Evolutionary conservation across 2,113 vertebrate species (phyloP).

Genomic region (Planiliza haematocheilus): DNA sequence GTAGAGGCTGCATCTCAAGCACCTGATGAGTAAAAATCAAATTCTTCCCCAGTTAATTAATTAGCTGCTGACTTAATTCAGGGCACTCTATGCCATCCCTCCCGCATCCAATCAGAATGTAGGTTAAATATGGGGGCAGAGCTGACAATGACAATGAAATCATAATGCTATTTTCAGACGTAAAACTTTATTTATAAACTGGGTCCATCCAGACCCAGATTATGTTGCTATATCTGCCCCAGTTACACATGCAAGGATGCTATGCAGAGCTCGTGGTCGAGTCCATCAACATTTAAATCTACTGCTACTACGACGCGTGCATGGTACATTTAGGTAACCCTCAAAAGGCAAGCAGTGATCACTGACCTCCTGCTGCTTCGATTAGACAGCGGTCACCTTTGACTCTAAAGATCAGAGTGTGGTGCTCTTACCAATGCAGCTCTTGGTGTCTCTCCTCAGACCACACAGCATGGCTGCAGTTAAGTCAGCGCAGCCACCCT

Average conservation of each 20-base stretch:
- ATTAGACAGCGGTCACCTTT: constrained; percentile 22
- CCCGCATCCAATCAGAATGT: constrained; percentile 63
- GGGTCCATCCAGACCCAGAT: constrained; percentile 59
- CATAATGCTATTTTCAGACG: constrained; percentile 73
- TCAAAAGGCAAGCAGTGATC: constrained; percentile 9
- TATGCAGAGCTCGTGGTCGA: constrained; percentile 29
- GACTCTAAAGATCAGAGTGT: constrained; percentile 33
- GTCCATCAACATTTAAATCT: constrained; percentile 45
- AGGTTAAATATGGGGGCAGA: constrained; percentile 70
- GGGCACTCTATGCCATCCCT: constrained; percentile 40
- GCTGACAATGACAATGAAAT: constrained; percentile 67
- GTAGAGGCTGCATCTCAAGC: not conserved
- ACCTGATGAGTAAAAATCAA: constrained; percentile 13
- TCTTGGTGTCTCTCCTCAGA: constrained; percentile 82
- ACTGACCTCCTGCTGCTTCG: constrained; percentile 13
- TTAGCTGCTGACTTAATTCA: constrained; percentile 61
- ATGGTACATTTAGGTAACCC: not conserved
- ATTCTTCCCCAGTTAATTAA: constrained; percentile 43
- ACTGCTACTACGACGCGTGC: constrained; percentile 1
- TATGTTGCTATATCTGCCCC: constrained; percentile 61
- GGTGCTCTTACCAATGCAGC: constrained; percentile 80
- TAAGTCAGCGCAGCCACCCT: constrained; percentile 59
- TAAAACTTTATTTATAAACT: constrained; percentile 72
- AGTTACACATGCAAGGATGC: constrained; percentile 45
- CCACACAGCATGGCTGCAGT: constrained; percentile 83